Evolutionary conservation across 1,140 invertebrate species (phyloP), one percentile per base, ranked within the genome.

Genomic region (Meloidogyne exigua): DNA sequence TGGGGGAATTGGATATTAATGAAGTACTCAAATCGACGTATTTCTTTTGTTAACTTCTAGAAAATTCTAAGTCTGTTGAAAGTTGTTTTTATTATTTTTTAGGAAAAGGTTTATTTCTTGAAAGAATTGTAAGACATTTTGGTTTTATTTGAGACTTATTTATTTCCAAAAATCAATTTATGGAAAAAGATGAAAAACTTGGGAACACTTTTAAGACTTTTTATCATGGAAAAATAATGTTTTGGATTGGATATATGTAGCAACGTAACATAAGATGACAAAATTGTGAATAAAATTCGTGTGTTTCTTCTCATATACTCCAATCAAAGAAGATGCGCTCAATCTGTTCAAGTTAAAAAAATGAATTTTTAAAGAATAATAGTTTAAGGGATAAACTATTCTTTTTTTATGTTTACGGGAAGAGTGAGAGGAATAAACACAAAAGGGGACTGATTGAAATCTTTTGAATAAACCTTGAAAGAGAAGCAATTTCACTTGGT

Each of bases 391-490:
- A n/a, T n/a, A 18, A 44, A 1, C 9, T 1, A 1, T 13, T 42
- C 9, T 39, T 39, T 39, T 39, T 39, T 39, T 7, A 32, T 32
- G 13, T 18, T 13, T 49, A 49, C 4, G 49, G 42, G 49, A 9
- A 57, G 49, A 21, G n/a, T n/a, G n/a, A 5, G 15, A 57, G 49
- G 2, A 49, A 18, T 18, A 49, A 18, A n/a, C 4, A n/a, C 9
- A n/a, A 1, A 7, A n/a, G 36, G 36, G 49, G 21, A 57, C 21
- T n/a, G 49, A 7, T 57, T 49, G 44, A 49, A 49, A 49, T 18
- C 44, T 49, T 49, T 57, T 57, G 49, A 57, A 57, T n/a, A 57
- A 57, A 57, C 49, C 49, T 57, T 57, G 49, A 57, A 57, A 57
- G 49, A 57, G 49, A 57, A 57, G 49, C 49, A 57, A 57, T 57